phyloP scores from a whole-genome alignment of 2,888 invertebrate genomes.

The Cordilura impudica region DNA sequence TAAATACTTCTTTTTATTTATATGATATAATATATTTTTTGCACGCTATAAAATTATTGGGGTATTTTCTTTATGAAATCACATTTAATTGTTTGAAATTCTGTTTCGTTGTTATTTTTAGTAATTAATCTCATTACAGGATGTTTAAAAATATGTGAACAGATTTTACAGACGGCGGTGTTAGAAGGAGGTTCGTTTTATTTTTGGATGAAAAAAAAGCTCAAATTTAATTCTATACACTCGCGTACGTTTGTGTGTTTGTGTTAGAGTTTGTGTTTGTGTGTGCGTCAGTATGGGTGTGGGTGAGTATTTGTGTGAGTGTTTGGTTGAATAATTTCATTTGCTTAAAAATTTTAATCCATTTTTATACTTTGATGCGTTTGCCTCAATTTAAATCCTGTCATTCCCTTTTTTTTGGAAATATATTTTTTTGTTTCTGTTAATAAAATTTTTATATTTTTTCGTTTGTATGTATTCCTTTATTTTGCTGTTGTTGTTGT shows the following conservation, averaged over 20 bases:
- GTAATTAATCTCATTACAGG: conserved; percentile 9
- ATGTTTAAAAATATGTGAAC: conserved; percentile 10
- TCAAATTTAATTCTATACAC: background rate
- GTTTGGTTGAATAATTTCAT: conserved; percentile 25
- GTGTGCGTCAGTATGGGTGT: background rate
- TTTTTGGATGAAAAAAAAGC: too few species aligned
- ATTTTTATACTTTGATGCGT: conserved; percentile 26
- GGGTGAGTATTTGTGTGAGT: background rate
- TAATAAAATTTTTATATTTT: background rate
- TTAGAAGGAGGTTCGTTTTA: background rate
- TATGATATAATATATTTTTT: background rate
- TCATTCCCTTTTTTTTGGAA: background rate
- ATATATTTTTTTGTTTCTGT: background rate
- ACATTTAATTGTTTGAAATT: background rate
- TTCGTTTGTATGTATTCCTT: background rate
- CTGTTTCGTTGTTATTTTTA: conserved; percentile 17
- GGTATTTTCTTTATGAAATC: background rate
- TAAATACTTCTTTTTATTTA: background rate
- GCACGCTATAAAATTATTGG: background rate
- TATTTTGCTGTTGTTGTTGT: background rate
- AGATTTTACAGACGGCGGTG: background rate
- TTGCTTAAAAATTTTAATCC: conserved; percentile 19
- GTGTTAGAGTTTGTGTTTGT: background rate
- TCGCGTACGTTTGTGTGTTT: background rate
- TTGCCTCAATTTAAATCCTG: conserved; percentile 1